Evolutionary conservation across 2,888 invertebrate species (phyloP).

Genomic region (Chironomus riparius): DNA sequence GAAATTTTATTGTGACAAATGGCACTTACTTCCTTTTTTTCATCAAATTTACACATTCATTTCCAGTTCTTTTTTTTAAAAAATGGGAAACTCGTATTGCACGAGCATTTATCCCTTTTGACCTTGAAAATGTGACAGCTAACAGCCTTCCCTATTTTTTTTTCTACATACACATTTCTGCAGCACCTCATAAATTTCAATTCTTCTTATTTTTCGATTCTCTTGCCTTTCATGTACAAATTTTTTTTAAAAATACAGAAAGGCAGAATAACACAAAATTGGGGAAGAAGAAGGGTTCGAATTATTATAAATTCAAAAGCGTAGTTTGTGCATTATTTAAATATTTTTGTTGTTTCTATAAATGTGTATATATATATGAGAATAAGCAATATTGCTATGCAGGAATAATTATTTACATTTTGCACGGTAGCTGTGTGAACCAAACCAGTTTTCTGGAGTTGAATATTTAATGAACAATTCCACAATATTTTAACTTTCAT

Average conservation of each 20-base stretch:
- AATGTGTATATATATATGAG: not conserved
- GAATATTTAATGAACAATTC: not conserved
- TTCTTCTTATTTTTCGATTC: not conserved
- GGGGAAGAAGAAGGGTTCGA: not conserved
- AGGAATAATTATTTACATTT: not conserved
- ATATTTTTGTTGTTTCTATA: too few relatives aligned
- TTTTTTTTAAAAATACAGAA: not conserved
- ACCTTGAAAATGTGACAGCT: not conserved
- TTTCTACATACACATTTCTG: not conserved
- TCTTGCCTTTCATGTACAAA: not conserved
- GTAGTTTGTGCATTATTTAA: constrained; percentile 5
- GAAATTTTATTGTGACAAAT: too few relatives aligned
- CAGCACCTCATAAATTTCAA: constrained; percentile 3
- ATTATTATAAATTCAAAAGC: constrained; percentile 2
- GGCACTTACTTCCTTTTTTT: too few relatives aligned
- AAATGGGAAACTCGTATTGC: too few relatives aligned
- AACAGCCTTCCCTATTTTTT: not conserved
- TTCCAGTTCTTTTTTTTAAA: too few relatives aligned
- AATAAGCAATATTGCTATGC: not conserved
- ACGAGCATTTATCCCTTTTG: not conserved
- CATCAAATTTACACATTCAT: too few relatives aligned
- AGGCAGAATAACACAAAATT: not conserved
- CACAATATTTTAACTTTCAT: not conserved
- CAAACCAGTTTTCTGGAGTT: not conserved
- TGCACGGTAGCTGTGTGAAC: not conserved